These are phyloP conservation scores for Falco novaeseelandiae DNA, from an alignment of 2,797 vertebrate species.

Conservation along the genomic window DNA sequence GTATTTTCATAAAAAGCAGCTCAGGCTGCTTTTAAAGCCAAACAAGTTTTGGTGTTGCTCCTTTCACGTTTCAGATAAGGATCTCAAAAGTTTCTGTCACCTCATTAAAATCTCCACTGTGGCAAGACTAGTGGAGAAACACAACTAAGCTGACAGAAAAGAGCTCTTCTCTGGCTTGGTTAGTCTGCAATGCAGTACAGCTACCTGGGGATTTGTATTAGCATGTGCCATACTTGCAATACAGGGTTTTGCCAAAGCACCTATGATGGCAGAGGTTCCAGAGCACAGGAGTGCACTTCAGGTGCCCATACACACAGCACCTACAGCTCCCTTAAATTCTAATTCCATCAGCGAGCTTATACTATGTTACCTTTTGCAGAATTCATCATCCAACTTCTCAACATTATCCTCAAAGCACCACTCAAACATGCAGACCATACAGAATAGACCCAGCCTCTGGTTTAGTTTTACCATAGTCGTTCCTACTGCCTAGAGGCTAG, in stretches of 20 bases:
- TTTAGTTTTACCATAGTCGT: neutral
- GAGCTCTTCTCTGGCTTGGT: neutral
- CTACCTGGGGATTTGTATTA: neutral
- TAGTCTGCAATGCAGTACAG: neutral
- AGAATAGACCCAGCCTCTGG: neutral
- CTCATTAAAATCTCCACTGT: neutral
- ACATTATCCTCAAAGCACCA: neutral
- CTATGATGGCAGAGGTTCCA: neutral
- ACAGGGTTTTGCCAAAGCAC: neutral
- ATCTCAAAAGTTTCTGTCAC: neutral
- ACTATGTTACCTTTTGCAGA: neutral
- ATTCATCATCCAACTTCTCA: neutral
- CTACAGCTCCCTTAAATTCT: neutral
- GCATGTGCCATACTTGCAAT: accelerated
- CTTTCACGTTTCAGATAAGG: neutral
- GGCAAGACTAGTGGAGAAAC: neutral
- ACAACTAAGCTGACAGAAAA: neutral
- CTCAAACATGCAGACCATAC: neutral
- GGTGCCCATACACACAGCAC: too few relatives aligned
- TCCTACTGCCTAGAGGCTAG: neutral
- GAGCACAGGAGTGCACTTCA: neutral
- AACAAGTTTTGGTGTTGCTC: neutral
- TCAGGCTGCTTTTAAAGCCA: neutral
- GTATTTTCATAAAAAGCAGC: neutral
- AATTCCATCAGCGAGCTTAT: neutral